phyloP scores from a whole-genome alignment of 2,888 invertebrate genomes.

The Volucella inflata region DNA sequence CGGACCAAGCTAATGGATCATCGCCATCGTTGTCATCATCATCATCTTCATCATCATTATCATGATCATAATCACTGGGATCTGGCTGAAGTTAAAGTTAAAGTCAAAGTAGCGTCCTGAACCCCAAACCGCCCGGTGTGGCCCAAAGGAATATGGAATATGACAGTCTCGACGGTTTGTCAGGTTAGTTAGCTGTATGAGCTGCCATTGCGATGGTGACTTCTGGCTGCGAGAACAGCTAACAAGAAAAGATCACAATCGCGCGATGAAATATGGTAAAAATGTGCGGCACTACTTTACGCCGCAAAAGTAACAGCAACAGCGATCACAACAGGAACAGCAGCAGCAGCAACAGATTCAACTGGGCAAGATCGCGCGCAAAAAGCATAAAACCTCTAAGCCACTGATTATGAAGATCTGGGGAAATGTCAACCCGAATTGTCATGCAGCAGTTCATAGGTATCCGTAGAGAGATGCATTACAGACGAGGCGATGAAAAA shows the following conservation, averaged over 20 bases:
- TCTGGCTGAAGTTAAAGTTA: not conserved
- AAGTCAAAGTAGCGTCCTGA: slow-evolving; percentile 43
- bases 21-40: slow-evolving; percentile 64
- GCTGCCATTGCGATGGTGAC: slow-evolving; percentile 1
- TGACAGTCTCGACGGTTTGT: slow-evolving; percentile 68
- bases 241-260: slow-evolving; percentile 73
- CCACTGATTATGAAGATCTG: slow-evolving; percentile 61
- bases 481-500: slow-evolving; percentile 63
- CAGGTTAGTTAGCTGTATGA: slow-evolving; percentile 68
- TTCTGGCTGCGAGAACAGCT: slow-evolving; percentile 42
- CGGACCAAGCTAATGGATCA: slow-evolving; percentile 74
- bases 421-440: slow-evolving; percentile 66
- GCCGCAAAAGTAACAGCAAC: slow-evolving; percentile 1
- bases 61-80: not conserved
- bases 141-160: slow-evolving; percentile 64
- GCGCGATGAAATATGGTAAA: slow-evolving; percentile 73
- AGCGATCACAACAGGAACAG: too few species aligned
- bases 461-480: slow-evolving; percentile 42
- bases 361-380: not conserved
- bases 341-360: too few species aligned
- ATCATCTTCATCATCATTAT: slow-evolving; percentile 59
- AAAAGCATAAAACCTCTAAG: slow-evolving; percentile 36
- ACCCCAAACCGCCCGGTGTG: slow-evolving; percentile 49
- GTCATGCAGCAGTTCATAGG: slow-evolving; percentile 69
- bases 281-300: slow-evolving; percentile 70